Evolutionary conservation across 35 echinoderm and acorn worm genomes (phyloP).

Genomic region (Holothuria glaberrima): DNA sequence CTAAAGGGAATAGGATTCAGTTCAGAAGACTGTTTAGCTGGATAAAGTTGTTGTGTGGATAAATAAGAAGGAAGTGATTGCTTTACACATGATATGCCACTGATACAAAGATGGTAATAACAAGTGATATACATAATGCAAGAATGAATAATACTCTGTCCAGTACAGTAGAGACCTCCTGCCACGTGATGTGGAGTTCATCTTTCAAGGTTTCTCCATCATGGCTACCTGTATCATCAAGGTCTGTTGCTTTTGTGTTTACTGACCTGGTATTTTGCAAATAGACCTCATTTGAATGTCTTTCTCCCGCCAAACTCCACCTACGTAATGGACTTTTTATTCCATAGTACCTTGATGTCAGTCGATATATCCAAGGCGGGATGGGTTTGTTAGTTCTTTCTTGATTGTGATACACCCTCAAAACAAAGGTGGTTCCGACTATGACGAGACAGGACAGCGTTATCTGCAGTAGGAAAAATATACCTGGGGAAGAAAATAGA

Average conservation of each 20-base stretch:
- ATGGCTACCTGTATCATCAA: too few species aligned
- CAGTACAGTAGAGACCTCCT: constrained; percentile 6
- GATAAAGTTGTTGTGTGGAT: neutral
- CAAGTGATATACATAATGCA: neutral
- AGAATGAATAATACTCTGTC: constrained; percentile 17
- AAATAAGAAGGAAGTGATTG: neutral
- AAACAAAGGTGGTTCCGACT: neutral
- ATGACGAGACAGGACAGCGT: constrained; percentile 29
- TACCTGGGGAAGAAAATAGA: neutral
- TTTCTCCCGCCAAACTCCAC: neutral
- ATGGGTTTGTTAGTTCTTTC: neutral
- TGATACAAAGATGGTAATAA: neutral
- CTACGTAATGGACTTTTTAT: neutral
- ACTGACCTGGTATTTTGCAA: too few species aligned
- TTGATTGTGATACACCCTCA: constrained; percentile 17
- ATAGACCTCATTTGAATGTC: too few species aligned
- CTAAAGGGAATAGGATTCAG: too few species aligned
- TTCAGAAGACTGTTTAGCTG: neutral
- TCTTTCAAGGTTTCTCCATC: too few species aligned
- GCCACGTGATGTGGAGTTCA: neutral
- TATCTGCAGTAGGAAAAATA: constrained; percentile 44
- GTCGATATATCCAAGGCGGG: neutral
- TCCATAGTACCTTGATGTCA: neutral
- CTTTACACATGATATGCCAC: constrained; percentile 4
- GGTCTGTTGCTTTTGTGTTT: too few species aligned